These are phyloP conservation scores for Chaetodon trifascialis DNA, from an alignment of 2,113 vertebrate genomes.

Conservation along the genomic window DNA sequence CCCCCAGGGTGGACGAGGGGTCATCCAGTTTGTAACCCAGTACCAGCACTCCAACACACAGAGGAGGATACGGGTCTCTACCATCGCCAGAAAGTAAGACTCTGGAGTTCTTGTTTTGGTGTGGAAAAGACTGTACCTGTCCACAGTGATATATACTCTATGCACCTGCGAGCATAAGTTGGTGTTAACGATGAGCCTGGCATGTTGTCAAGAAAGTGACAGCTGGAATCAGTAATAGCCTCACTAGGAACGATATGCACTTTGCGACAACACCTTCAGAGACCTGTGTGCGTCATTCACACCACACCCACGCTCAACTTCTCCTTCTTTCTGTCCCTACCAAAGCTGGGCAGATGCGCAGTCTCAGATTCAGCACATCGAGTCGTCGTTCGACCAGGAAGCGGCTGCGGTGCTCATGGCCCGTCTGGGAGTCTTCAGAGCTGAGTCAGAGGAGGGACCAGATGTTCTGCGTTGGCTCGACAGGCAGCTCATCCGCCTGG, in stretches of 20 bases:
- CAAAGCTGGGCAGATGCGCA: constrained; percentile 96
- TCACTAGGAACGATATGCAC: constrained; percentile 9
- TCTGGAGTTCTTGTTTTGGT: not conserved
- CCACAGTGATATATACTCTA: not conserved
- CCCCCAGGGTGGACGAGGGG: constrained; percentile 95
- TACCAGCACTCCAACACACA: constrained; percentile 96
- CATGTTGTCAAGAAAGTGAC: not conserved
- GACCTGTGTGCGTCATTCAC: constrained; percentile 36
- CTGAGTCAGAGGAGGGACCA: constrained; percentile 95
- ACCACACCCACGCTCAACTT: constrained; percentile 51
- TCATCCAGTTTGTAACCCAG: constrained; percentile 95
- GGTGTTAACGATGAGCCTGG: not conserved
- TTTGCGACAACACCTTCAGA: not conserved
- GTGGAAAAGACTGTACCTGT: not conserved
- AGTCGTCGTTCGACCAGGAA: constrained; percentile 97
- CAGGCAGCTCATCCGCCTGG: constrained; percentile 97
- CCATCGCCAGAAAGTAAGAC: constrained; percentile 95
- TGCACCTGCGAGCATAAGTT: not conserved
- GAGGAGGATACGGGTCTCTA: constrained; percentile 93
- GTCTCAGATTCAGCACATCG: constrained; percentile 95
- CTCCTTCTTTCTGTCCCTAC: not conserved
- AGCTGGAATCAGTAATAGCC: constrained; percentile 20
- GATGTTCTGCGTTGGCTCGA: constrained; percentile 97
- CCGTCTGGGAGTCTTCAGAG: constrained; percentile 93
- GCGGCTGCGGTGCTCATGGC: constrained; percentile 96